Percentiles rank a stretch among this genome's conserved stretches.
These are phyloP conservation scores for Biston stratarius DNA, from an alignment of 2,888 invertebrate genomes.

Conservation along the genomic window DNA sequence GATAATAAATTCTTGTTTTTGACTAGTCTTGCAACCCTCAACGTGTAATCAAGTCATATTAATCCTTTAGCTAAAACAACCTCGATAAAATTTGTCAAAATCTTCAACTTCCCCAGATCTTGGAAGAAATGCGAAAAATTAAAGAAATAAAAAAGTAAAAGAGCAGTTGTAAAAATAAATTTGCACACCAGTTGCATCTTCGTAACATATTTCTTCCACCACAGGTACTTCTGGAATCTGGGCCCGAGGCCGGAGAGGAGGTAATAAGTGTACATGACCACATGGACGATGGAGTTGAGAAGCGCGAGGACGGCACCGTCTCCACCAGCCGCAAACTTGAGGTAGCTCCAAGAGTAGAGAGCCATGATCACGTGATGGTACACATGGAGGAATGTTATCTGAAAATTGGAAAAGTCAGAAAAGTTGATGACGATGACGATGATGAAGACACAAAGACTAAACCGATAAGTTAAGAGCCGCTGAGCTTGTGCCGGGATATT, in stretches of 20 bases:
- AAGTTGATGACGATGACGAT: not conserved
- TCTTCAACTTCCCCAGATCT: too few species aligned
- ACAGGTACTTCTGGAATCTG: slow-evolving; percentile 90
- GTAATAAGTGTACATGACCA: slow-evolving; percentile 94
- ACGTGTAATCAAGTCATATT: too few species aligned
- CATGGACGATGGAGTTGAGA: slow-evolving; percentile 92
- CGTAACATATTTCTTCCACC: slow-evolving; percentile 96
- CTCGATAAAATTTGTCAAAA: too few species aligned
- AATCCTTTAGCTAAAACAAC: too few species aligned
- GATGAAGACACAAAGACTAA: not conserved
- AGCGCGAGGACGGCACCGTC: slow-evolving; percentile 92
- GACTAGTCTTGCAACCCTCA: too few species aligned
- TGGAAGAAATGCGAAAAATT: too few species aligned
- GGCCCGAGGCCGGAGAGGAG: slow-evolving; percentile 92
- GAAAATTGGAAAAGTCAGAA: slow-evolving; percentile 67
- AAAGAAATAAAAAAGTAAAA: not conserved
- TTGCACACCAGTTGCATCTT: slow-evolving; percentile 90
- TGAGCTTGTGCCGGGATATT: too few species aligned
- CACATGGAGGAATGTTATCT: slow-evolving; percentile 95
- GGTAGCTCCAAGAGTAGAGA: slow-evolving; percentile 92
- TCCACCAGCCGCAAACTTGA: slow-evolving; percentile 92
- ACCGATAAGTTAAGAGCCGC: too few species aligned
- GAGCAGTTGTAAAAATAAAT: slow-evolving; percentile 7
- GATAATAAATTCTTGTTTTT: too few species aligned
- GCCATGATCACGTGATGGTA: slow-evolving; percentile 95